Base-by-base conservation (phyloP, 2,797 vertebrate species). In the Sus cebifrons region DNA sequence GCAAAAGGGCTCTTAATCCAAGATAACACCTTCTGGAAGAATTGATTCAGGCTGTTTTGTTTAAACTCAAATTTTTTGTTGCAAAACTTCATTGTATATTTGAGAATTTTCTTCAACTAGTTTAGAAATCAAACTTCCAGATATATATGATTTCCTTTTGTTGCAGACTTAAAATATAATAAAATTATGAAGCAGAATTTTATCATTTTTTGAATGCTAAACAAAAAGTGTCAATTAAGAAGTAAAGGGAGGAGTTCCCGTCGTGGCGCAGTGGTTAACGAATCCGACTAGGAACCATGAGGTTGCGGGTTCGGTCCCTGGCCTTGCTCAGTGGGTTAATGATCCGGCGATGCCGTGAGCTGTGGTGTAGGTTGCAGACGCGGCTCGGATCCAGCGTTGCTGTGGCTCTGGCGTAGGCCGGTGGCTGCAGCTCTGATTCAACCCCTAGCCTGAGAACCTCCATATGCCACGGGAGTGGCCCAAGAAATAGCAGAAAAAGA, bases 21-120 rank as follows among this genome's bases (percentile, higher is more conserved):
- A 36, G 64, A 13, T 81, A 83, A 77, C 14, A 49, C 13, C 20
- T 71, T 60, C 27, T 49, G 5, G 17, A 96, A 86, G 40, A 86
- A 88, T 91, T 89, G 86, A 77, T 16, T 92, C 23, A 44, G 58
- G 29, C 10, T 85, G 4, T 88, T 71, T 54, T 68, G 25, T 60
- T 88, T 96, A 83, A 86, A 79, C 20, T 89, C 68, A 79, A 40
- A 23, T 62, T 88, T 84, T 85, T 85, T n/a, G n/a, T 91, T 75
- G 4, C 0, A 40, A 96, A 89, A 86, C 2, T 56, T 85, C 25
- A 88, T 8, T 54, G 54, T 32, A 36, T 40, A 89, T 60, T 85
- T 95, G 49, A 83, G 20, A 56, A 89, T n/a, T 86, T 60, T 77
- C 82, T 73, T 86, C 65, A 81, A 58, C 86, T 11, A 36, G 5